Base-by-base conservation (phyloP, 1,140 invertebrate genomes). In the Formica exsecta region DNA sequence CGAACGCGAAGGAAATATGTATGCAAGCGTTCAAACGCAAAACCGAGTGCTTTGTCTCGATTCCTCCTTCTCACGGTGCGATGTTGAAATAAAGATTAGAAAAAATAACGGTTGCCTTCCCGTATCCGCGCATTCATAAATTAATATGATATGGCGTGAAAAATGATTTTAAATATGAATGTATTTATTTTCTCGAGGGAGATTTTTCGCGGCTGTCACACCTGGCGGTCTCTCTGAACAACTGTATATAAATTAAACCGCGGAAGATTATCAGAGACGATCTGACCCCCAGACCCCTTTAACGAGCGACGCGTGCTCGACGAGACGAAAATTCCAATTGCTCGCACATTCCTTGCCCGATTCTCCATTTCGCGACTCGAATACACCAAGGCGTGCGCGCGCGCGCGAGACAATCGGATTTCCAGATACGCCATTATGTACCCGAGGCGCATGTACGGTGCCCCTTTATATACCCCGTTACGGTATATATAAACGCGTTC, bases 401-500 rank as follows among this genome's bases (percentile, higher is more conserved):
- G 41, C 44, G 36, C 5, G 83, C 57, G 11, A 38, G 84, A 86
- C 75, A 86, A 86, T 86, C 54, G 51, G 75, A 81, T 86, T 86
- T 86, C 75, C n/a, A 79, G 64, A 86, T 80, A 80, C 84, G 25
- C 84, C 74, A 65, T 86, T 79, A 61, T 79, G 29, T 79, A 86
- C n/a, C n/a, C 41, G 32, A 76, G 32, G 22, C 25, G 16, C 62
- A 77, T 65, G 73, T 77, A 77, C 29, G 41, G 44, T 77, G 81
- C 62, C 36, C 59, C 66, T 65, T 65, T 65, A 83, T 86, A 25
- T 86, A 64, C 66, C 22, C 75, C 75, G 75, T 88, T 88, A 88
- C 84, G 75, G 87, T 88, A 86, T 86, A 86, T 77, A 75, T 86
- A 88, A 77, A 68, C 84, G 70, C 74, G 87, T 73, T 79, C 75